Evolutionary conservation across 2,113 vertebrate genomes (phyloP).

Genomic region (Chinchilla lanigera): DNA sequence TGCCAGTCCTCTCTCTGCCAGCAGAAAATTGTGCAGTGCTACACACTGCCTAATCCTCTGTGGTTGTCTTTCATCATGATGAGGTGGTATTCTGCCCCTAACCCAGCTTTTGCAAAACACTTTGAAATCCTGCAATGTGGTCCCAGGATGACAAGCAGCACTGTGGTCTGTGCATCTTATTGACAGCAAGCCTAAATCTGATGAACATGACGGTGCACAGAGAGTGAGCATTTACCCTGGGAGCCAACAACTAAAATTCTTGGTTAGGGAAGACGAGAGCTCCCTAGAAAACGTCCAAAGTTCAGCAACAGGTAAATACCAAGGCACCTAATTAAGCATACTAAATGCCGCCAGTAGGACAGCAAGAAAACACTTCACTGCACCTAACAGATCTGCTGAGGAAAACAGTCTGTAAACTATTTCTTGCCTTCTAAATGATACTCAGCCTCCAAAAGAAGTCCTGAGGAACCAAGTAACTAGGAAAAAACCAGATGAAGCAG

Average conservation of each 20-base stretch:
- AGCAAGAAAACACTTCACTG: conserved; percentile 1
- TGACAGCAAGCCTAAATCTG: neutral
- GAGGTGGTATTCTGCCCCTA: neutral
- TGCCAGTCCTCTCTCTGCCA: neutral
- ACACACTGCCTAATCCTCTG: neutral
- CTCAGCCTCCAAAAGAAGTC: conserved; percentile 17
- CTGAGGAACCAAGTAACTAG: neutral
- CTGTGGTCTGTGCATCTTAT: neutral
- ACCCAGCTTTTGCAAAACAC: neutral
- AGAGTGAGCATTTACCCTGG: neutral
- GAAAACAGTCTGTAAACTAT: neutral
- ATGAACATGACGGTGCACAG: neutral
- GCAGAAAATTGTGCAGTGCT: neutral
- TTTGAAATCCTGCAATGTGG: neutral
- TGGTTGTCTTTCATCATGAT: neutral
- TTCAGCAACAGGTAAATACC: conserved; percentile 50
- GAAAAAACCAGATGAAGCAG: neutral
- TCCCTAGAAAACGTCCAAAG: conserved; percentile 49
- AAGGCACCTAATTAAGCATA: conserved; percentile 3
- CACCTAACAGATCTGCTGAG: neutral
- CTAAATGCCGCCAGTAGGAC: conserved; percentile 20
- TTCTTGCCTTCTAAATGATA: neutral
- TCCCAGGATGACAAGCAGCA: neutral
- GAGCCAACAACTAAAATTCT: conserved; percentile 52
- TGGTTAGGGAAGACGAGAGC: neutral